A percentile compares a stretch with the other conserved stretches of the same genome.
phyloP scores from a whole-genome alignment of 2,797 vertebrate species.

The Apodemus agrarius region DNA sequence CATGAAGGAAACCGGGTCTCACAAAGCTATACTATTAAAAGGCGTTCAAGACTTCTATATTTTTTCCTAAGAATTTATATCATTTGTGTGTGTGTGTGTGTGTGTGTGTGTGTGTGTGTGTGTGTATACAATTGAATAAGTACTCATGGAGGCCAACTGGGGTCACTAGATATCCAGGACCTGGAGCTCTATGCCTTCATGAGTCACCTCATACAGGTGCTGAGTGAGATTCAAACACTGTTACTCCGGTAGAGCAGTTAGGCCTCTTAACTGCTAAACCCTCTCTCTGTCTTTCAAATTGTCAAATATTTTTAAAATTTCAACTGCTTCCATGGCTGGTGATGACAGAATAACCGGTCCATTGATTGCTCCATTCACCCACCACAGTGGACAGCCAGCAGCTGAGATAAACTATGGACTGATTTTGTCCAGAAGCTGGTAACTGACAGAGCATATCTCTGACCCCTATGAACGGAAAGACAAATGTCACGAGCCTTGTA shows the following conservation, averaged over 20 bases:
- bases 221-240: neutral
- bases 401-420: neutral
- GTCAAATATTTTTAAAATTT: neutral
- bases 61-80: neutral
- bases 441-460: neutral
- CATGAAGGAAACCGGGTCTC: slow-evolving; percentile 17
- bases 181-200: neutral
- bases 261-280: neutral
- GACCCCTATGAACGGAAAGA: neutral
- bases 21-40: neutral
- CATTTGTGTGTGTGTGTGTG: neutral
- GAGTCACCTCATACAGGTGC: neutral
- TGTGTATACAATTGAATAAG: neutral
- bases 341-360: neutral
- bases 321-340: neutral
- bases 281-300: neutral
- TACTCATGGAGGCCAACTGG: neutral
- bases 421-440: neutral
- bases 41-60: neutral
- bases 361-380: neutral
- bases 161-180: neutral
- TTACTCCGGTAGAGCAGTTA: neutral
- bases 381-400: neutral
- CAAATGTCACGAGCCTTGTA: neutral
- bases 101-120: neutral